These are phyloP conservation scores for Grammomys dolichurus DNA, from an alignment of 2,113 vertebrate species.

Conservation along the genomic window DNA sequence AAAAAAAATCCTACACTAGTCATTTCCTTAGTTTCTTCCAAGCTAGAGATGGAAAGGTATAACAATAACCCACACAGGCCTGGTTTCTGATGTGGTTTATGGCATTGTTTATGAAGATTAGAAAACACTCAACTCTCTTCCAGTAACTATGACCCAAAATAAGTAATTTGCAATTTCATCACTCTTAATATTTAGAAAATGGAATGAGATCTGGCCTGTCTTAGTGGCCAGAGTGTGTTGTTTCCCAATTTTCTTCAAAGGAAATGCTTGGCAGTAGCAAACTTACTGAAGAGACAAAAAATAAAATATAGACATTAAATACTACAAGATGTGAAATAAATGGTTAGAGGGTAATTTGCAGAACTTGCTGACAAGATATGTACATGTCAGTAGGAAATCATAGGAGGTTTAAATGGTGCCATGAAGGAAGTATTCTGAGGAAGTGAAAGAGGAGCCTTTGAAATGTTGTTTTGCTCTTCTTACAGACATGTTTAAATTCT, in stretches of 20 bases:
- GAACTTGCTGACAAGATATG: constrained; percentile 70
- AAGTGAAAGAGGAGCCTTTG: not conserved
- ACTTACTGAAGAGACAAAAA: constrained; percentile 18
- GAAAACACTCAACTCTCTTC: constrained; percentile 44
- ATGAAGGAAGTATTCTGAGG: not conserved
- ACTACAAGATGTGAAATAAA: constrained; percentile 77
- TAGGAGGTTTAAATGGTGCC: not conserved
- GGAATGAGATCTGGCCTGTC: constrained; percentile 67
- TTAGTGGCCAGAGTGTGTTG: constrained; percentile 75
- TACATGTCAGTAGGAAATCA: constrained; percentile 47
- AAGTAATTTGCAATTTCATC: constrained; percentile 71
- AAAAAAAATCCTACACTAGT: not conserved
- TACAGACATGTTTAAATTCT: not conserved
- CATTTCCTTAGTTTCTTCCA: constrained; percentile 29
- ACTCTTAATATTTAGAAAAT: constrained; percentile 71
- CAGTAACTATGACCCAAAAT: constrained; percentile 49
- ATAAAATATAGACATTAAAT: constrained; percentile 49
- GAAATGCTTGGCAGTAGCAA: constrained; percentile 65
- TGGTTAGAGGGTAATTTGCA: constrained; percentile 66
- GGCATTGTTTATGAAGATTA: constrained; percentile 47
- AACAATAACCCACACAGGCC: not conserved
- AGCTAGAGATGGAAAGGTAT: not conserved
- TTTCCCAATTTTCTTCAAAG: constrained; percentile 68
- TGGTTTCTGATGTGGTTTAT: not conserved
- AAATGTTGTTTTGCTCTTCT: not conserved